Evolutionary conservation across 2,113 vertebrate genomes (phyloP).

Genomic region (Thunnus maccoyii): DNA sequence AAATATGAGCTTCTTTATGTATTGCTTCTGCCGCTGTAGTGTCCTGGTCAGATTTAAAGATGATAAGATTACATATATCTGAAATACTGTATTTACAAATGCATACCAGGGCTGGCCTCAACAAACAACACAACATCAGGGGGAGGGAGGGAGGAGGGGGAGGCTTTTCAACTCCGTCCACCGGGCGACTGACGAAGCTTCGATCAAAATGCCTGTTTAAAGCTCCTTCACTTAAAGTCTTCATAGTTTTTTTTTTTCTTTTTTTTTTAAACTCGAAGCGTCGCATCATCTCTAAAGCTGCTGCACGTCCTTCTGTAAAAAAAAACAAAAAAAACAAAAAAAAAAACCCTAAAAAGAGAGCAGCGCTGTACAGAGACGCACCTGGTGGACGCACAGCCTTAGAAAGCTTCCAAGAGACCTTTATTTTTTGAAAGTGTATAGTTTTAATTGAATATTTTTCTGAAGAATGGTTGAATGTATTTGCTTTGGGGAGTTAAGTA

Average conservation of each 20-base stretch:
- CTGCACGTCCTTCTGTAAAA: conserved; percentile 14
- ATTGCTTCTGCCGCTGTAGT: conserved; percentile 81
- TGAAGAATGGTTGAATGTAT: conserved; percentile 75
- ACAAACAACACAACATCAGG: not conserved
- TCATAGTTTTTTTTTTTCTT: not conserved
- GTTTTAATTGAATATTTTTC: conserved; percentile 68
- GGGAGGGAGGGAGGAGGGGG: not conserved
- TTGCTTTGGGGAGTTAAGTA: conserved; percentile 44
- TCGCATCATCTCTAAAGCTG: conserved; percentile 29
- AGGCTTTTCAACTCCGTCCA: not conserved
- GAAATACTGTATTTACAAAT: conserved; percentile 80
- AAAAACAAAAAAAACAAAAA: too few species aligned
- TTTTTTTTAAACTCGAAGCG: conserved; percentile 35
- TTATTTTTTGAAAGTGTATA: conserved; percentile 71
- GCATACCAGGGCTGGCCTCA: conserved; percentile 75
- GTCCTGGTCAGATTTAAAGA: conserved; percentile 75
- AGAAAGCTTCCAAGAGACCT: conserved; percentile 67
- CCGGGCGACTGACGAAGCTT: not conserved
- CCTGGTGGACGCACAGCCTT: conserved; percentile 54
- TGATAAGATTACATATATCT: conserved; percentile 79
- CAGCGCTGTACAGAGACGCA: conserved; percentile 20
- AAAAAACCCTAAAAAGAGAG: not conserved
- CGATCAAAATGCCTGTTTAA: conserved; percentile 12
- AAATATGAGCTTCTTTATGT: conserved; percentile 79
- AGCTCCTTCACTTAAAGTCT: conserved; percentile 39